Evolutionary conservation across 2,797 vertebrate genomes (phyloP).

Genomic region (Phyllotis vaccarum): DNA sequence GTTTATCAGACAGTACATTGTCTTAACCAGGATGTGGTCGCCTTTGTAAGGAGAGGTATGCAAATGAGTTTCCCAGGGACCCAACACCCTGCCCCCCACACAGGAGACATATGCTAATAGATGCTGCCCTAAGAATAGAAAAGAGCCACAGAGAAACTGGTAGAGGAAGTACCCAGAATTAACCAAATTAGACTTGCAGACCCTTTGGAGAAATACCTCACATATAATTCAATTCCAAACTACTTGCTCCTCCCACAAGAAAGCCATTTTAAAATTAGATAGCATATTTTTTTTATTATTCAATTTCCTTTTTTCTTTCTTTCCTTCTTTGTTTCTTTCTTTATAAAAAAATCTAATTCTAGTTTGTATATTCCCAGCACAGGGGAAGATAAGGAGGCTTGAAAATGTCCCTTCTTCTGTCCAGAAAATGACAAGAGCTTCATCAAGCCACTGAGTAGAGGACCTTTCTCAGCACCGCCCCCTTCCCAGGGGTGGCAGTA

Average conservation of each 20-base stretch:
- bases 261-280: constrained; percentile 18
- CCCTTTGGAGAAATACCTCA: constrained; percentile 74
- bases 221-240: constrained; percentile 59
- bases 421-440: constrained; percentile 2
- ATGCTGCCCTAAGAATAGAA: constrained; percentile 74
- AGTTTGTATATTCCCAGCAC: not conserved
- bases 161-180: constrained; percentile 80
- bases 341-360: constrained; percentile 3
- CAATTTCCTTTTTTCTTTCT: not conserved
- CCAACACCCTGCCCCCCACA: constrained; percentile 67
- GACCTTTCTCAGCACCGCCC: not conserved
- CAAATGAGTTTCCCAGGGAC: constrained; percentile 76
- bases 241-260: not conserved
- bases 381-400: not conserved
- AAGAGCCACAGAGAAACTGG: constrained; percentile 53
- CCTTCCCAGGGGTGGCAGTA: not conserved
- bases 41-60: constrained; percentile 82
- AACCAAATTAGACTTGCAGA: constrained; percentile 72
- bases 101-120: constrained; percentile 37
- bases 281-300: not conserved
- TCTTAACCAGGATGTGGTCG: constrained; percentile 86
- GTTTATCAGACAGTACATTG: constrained; percentile 86
- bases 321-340: too few relatives aligned
- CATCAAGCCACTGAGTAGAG: not conserved
- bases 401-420: not conserved